A percentile compares a stretch with the other conserved stretches of the same genome.
Evolutionary conservation across 2,797 vertebrate genomes (phyloP).

Genomic region (Melanotaenia maccullochi): DNA sequence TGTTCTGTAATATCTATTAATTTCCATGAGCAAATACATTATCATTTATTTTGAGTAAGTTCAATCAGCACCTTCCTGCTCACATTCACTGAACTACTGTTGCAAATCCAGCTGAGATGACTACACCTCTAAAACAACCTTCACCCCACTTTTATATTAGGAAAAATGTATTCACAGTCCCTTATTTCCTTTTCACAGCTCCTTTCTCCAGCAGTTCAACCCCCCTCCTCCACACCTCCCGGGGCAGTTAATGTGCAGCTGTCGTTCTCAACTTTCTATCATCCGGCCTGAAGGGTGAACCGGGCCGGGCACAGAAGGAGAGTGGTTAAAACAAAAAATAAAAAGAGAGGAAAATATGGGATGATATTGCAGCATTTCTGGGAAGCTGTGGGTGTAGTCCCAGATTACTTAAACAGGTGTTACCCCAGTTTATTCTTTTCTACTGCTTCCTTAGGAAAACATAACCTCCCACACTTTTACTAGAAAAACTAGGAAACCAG

Average conservation of each 20-base stretch:
- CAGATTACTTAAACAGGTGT: slow-evolving; percentile 70
- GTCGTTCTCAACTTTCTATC: slow-evolving; percentile 61
- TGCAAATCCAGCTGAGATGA: background rate
- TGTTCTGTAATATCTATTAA: background rate
- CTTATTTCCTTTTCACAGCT: slow-evolving; percentile 60
- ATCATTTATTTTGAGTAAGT: background rate
- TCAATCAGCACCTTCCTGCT: background rate
- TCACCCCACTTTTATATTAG: slow-evolving; percentile 7
- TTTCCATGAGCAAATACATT: background rate
- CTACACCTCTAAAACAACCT: background rate
- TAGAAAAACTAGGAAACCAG: background rate
- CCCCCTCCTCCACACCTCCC: slow-evolving; percentile 49
- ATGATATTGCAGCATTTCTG: slow-evolving; percentile 60
- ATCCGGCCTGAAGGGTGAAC: slow-evolving; percentile 42
- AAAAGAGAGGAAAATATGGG: slow-evolving; percentile 40
- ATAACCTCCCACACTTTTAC: background rate
- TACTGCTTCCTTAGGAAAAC: slow-evolving; percentile 12
- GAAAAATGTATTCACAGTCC: slow-evolving; percentile 59
- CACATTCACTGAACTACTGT: background rate
- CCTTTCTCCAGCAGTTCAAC: slow-evolving; percentile 22
- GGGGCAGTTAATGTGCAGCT: slow-evolving; percentile 75
- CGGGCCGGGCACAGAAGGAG: slow-evolving; percentile 22
- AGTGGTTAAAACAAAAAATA: background rate
- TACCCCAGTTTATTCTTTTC: slow-evolving; percentile 18
- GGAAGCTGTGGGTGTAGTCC: slow-evolving; percentile 55